These are phyloP conservation scores for Neoniphon sammara DNA, from an alignment of 2,797 vertebrate species.

Conservation along the genomic window DNA sequence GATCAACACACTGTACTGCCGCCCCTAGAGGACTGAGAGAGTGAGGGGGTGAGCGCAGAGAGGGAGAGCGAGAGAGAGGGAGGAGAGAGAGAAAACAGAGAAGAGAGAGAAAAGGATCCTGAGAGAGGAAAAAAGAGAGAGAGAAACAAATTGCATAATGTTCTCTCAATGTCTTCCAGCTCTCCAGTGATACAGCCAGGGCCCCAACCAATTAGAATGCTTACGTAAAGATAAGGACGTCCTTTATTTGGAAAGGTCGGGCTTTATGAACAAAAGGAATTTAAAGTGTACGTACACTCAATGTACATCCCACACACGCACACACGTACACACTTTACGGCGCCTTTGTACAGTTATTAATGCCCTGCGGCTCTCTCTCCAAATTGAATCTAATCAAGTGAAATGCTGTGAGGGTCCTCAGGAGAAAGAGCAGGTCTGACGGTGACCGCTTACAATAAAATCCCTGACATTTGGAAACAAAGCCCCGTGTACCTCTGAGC, in stretches of 20 bases:
- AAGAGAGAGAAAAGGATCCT: conserved; percentile 10
- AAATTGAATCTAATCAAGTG: conserved; percentile 82
- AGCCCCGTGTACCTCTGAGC: conserved; percentile 66
- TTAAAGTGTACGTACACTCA: conserved; percentile 55
- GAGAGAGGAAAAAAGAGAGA: conserved; percentile 19
- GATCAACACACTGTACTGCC: conserved; percentile 61
- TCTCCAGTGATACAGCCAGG: conserved; percentile 56
- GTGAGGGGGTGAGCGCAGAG: background rate
- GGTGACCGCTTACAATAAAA: conserved; percentile 77
- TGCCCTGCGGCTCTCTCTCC: conserved; percentile 68
- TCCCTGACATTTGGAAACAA: conserved; percentile 80
- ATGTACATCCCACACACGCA: conserved; percentile 42
- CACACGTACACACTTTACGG: conserved; percentile 54
- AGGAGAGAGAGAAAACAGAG: conserved; percentile 41
- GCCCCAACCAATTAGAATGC: conserved; percentile 74
- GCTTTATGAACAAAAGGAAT: conserved; percentile 65
- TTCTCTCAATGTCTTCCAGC: conserved; percentile 56
- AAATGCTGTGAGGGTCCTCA: conserved; percentile 74
- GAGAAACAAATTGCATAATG: conserved; percentile 67
- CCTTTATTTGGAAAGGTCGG: conserved; percentile 73
- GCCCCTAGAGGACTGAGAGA: conserved; percentile 16
- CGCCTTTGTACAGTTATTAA: conserved; percentile 74
- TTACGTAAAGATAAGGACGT: conserved; percentile 63
- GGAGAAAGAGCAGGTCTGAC: conserved; percentile 73
- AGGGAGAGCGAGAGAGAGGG: conserved; percentile 9